These are phyloP conservation scores for Varanus salvator DNA, from an alignment of 2,113 vertebrate species.

Conservation along the genomic window DNA sequence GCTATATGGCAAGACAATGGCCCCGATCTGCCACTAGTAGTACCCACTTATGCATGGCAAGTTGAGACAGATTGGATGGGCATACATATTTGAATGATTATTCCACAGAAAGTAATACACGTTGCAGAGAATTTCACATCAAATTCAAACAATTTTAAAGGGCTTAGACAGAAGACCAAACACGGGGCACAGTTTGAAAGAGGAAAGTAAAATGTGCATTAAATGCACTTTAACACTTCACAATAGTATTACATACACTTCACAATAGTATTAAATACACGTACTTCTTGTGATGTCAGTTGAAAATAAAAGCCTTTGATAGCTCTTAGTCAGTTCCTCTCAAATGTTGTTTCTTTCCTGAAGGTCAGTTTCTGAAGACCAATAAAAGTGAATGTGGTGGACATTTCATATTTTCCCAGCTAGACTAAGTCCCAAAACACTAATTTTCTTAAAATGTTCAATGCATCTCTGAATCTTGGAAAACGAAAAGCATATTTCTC, in stretches of 20 bases:
- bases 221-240: background rate
- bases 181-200: background rate
- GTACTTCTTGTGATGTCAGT: background rate
- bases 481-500: conserved; percentile 45
- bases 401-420: conserved; percentile 37
- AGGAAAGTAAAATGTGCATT: background rate
- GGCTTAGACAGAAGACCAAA: background rate
- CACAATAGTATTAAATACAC: background rate
- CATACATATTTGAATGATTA: background rate
- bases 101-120: background rate
- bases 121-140: background rate
- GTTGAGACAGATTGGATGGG: background rate
- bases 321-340: background rate
- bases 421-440: conserved; percentile 23
- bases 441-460: conserved; percentile 52
- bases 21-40: background rate
- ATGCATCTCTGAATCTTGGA: conserved; percentile 17
- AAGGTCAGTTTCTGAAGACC: conserved; percentile 1
- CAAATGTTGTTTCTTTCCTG: conserved; percentile 4
- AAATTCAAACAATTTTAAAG: background rate
- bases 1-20: background rate
- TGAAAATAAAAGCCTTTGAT: background rate
- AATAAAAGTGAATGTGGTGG: conserved; percentile 38
- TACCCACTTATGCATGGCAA: background rate
- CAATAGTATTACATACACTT: background rate